Evolutionary conservation across 1,140 invertebrate genomes (phyloP).

Genomic region (Lordiphosa collinella): DNA sequence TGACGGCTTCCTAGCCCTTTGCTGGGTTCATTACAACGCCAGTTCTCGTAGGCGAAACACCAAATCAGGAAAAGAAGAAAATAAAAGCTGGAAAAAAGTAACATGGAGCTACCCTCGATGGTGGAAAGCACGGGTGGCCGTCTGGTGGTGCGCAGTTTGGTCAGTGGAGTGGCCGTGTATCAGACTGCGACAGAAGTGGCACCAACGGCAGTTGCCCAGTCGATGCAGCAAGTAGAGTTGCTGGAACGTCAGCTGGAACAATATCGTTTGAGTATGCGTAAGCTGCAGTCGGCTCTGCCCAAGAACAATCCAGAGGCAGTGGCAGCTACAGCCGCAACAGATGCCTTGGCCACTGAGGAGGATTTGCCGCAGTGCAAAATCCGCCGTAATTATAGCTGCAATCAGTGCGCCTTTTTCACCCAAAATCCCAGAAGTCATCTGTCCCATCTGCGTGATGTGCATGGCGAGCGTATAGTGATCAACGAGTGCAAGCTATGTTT

Average conservation of each 20-base stretch:
- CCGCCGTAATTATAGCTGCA: conserved; percentile 87
- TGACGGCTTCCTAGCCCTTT: background rate
- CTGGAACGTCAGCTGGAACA: conserved; percentile 38
- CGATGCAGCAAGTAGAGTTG: conserved; percentile 1
- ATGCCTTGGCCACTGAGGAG: conserved; percentile 60
- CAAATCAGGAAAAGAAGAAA: conserved; percentile 5
- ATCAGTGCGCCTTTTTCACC: conserved; percentile 87
- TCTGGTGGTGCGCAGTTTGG: conserved; percentile 82
- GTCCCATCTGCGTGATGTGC: conserved; percentile 88
- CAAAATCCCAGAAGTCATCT: conserved; percentile 90
- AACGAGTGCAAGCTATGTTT: conserved; percentile 90
- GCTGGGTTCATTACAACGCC: conserved; percentile 10
- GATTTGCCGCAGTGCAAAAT: conserved; percentile 88
- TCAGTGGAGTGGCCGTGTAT: conserved; percentile 79
- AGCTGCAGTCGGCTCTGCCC: background rate
- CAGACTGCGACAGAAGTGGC: conserved; percentile 15
- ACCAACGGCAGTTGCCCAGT: conserved; percentile 7
- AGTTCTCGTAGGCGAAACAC: conserved; percentile 20
- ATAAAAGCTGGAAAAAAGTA: background rate
- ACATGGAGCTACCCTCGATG: conserved; percentile 83
- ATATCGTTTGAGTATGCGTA: conserved; percentile 9
- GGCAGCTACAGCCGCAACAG: background rate
- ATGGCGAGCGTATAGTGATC: conserved; percentile 88
- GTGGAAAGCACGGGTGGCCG: conserved; percentile 82
- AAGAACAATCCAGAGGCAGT: background rate